Conservation (phyloP, 2,113 vertebrate species). For the Meriones unguiculatus region DNA sequence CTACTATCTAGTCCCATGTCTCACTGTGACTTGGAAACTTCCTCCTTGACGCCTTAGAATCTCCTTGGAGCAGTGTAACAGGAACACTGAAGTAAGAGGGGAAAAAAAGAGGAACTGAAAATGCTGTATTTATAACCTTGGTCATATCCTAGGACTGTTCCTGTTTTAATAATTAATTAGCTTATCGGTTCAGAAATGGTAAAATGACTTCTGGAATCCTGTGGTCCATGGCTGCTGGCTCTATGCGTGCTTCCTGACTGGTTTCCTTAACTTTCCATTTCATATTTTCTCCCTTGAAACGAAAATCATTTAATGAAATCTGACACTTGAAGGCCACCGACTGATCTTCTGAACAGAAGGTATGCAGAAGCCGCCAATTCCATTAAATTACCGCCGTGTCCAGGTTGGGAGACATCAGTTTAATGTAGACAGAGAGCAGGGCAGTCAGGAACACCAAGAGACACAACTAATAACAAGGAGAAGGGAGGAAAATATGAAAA, state of each 20-base stretch:
- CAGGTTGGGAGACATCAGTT: constrained; percentile 80
- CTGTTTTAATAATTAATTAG: constrained; percentile 83
- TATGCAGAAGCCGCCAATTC: constrained; percentile 79
- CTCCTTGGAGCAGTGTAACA: neutral
- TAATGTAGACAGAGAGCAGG: constrained; percentile 79
- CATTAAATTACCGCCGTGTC: constrained; percentile 81
- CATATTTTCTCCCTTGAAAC: constrained; percentile 60
- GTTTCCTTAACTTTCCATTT: constrained; percentile 72
- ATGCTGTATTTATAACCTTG: constrained; percentile 55
- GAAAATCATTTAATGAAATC: constrained; percentile 80
- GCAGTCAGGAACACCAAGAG: constrained; percentile 75
- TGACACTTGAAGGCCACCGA: constrained; percentile 82
- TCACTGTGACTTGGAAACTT: neutral
- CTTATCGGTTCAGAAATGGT: constrained; percentile 72
- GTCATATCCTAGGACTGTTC: constrained; percentile 62
- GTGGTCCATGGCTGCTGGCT: constrained; percentile 54
- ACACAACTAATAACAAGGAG: constrained; percentile 79
- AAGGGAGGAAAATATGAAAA: constrained; percentile 81
- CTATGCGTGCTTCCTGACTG: constrained; percentile 74
- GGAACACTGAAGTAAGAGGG: neutral
- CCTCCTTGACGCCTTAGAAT: neutral
- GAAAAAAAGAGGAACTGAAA: constrained; percentile 68
- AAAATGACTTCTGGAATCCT: constrained; percentile 68
- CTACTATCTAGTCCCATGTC: neutral
- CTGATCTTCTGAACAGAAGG: constrained; percentile 84